A percentile compares a stretch with the other conserved stretches of the same genome.
Conservation (phyloP, 1,140 invertebrate genomes). For the Arctopsyche grandis region DNA sequence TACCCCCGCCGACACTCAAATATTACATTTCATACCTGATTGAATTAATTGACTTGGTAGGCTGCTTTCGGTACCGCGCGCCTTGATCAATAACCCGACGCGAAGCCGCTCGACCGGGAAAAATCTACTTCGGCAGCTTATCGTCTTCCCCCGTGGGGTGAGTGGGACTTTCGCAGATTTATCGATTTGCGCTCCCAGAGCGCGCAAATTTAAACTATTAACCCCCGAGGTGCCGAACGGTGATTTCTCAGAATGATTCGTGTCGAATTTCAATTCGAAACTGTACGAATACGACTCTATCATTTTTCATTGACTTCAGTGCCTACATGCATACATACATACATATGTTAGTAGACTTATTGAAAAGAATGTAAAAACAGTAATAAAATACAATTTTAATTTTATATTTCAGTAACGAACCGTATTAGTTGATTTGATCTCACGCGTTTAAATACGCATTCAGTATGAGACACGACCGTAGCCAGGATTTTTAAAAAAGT, state of each 20-base stretch:
- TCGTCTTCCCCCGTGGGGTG: not conserved
- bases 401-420: too few species aligned
- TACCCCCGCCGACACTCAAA: constrained; percentile 40
- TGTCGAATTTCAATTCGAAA: not conserved
- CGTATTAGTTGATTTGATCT: too few species aligned
- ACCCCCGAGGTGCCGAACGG: not conserved
- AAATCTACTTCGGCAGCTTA: constrained; percentile 3
- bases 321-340: too few species aligned
- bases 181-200: constrained; percentile 5
- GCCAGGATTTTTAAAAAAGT: too few species aligned
- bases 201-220: constrained; percentile 1
- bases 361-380: too few species aligned
- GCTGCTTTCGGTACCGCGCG: not conserved
- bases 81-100: not conserved
- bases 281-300: not conserved
- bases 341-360: too few species aligned
- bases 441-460: too few species aligned
- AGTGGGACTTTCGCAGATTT: not conserved
- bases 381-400: too few species aligned
- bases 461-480: too few species aligned
- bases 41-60: constrained; percentile 42
- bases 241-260: not conserved
- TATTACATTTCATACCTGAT: constrained; percentile 52
- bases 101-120: constrained; percentile 15
- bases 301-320: not conserved